Conservation (phyloP, 1,140 invertebrate species). For the Meloidogyne floridensis region DNA sequence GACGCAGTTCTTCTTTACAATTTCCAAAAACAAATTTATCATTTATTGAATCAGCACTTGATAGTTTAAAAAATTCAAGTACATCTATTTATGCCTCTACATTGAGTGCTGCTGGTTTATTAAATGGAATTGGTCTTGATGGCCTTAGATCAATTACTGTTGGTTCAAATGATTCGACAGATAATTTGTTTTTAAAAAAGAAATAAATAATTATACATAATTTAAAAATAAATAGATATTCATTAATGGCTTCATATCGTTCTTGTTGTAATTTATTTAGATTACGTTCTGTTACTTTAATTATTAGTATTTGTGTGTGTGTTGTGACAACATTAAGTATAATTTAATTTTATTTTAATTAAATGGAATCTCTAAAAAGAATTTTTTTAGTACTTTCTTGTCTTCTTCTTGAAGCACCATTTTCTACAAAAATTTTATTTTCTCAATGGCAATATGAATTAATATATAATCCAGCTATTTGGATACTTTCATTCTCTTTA, state of each 20-base stretch:
- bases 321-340: slow-evolving; percentile 8
- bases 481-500: slow-evolving; percentile 4
- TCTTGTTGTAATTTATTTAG: slow-evolving; percentile 18
- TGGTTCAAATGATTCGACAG: slow-evolving; percentile 12
- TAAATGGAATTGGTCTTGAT: slow-evolving; percentile 7
- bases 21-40: neutral
- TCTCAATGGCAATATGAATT: slow-evolving; percentile 14
- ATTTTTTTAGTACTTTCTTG: slow-evolving; percentile 21
- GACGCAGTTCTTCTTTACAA: slow-evolving; percentile 20
- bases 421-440: slow-evolving; percentile 9
- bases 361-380: neutral
- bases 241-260: slow-evolving; percentile 18
- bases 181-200: slow-evolving; percentile 11
- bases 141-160: neutral
- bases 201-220: neutral
- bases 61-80: slow-evolving; percentile 24
- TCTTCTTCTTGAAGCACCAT: slow-evolving; percentile 13
- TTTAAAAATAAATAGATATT: slow-evolving; percentile 12
- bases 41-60: slow-evolving; percentile 25
- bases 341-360: neutral
- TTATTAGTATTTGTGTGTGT: slow-evolving; percentile 16
- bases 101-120: slow-evolving; percentile 26
- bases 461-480: slow-evolving; percentile 10
- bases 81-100: slow-evolving; percentile 32
- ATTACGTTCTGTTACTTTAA: slow-evolving; percentile 5